These are phyloP conservation scores for Triops longicaudatus DNA, from an alignment of 1,140 invertebrate species.

Conservation along the genomic window DNA sequence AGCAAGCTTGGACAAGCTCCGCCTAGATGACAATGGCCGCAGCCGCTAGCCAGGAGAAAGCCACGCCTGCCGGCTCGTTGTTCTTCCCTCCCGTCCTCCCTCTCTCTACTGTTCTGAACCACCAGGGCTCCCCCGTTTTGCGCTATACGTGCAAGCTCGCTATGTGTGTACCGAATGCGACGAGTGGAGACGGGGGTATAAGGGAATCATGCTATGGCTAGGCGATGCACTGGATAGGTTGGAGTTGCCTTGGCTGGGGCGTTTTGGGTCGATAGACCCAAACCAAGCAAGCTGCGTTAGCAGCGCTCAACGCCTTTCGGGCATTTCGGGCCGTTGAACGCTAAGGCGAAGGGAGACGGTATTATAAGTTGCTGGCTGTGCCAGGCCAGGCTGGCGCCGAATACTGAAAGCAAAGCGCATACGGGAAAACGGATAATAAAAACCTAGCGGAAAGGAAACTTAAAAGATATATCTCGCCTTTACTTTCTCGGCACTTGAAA, in stretches of 20 bases:
- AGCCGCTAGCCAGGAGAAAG: neutral
- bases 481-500: neutral
- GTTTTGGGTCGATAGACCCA: constrained; percentile 10
- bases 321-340: constrained; percentile 13
- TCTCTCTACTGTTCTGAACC: neutral
- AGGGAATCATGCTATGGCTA: neutral
- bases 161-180: neutral
- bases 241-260: neutral
- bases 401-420: neutral
- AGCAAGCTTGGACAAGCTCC: neutral
- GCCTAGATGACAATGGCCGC: neutral
- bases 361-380: neutral
- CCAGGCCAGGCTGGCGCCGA: constrained; percentile 12
- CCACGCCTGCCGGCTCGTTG: neutral
- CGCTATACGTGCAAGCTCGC: neutral
- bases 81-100: neutral
- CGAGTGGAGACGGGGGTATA: neutral
- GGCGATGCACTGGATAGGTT: neutral
- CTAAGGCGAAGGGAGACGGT: neutral
- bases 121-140: no score
- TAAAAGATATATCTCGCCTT: neutral
- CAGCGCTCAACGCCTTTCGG: neutral
- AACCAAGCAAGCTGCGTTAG: neutral
- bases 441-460: neutral
- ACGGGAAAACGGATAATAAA: neutral